phyloP scores from a whole-genome alignment of 2,797 vertebrate species.

The Amblyraja radiata region DNA sequence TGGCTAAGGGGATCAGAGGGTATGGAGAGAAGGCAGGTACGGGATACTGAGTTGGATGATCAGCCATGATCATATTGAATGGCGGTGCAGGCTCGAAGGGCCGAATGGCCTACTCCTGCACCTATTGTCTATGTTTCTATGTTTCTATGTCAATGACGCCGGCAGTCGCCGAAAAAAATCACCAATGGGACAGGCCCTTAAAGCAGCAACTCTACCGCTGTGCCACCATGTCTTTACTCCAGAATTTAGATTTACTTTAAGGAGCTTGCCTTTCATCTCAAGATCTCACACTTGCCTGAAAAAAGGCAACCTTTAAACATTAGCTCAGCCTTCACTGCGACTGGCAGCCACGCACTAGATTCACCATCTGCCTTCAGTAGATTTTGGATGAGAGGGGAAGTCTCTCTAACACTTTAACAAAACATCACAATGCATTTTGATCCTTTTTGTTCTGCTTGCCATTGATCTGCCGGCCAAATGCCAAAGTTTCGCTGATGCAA shows the following conservation, averaged over 20 bases:
- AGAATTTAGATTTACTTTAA: not conserved
- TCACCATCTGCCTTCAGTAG: not conserved
- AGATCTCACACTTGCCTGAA: not conserved
- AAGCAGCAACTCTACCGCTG: too few species aligned
- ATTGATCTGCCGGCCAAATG: constrained; percentile 74
- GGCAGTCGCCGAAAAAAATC: too few species aligned
- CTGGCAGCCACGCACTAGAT: not conserved
- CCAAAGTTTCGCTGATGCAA: constrained; percentile 59
- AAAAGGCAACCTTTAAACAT: not conserved
- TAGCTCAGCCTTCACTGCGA: not conserved
- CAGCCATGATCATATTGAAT: too few species aligned
- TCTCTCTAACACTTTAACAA: constrained; percentile 54
- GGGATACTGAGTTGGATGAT: too few species aligned
- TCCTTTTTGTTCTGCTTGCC: constrained; percentile 54
- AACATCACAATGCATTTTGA: constrained; percentile 61
- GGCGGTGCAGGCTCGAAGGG: too few species aligned
- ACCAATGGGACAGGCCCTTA: too few species aligned
- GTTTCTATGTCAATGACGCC: too few species aligned
- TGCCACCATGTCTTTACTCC: not conserved
- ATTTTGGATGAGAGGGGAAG: constrained; percentile 46
- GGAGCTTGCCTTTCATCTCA: not conserved
- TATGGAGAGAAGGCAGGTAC: too few species aligned
- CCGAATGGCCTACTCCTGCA: too few species aligned
- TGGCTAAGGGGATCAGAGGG: too few species aligned
- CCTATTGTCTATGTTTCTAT: too few species aligned